Percentiles rank a stretch among this genome's conserved stretches.
Conservation (phyloP, 2,888 invertebrate species). For the Eugnorisma glareosa region DNA sequence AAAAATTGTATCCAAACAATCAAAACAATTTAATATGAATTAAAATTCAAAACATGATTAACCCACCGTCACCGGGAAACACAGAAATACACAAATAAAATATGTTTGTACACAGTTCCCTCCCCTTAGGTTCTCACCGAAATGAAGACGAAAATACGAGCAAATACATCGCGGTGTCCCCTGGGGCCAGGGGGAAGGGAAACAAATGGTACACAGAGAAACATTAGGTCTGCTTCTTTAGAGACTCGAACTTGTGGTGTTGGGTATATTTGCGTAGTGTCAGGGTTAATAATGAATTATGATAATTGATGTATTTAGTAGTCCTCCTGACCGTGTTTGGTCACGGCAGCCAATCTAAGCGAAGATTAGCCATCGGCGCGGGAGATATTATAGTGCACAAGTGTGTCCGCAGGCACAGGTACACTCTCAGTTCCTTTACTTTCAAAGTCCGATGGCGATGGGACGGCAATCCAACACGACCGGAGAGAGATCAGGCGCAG, state of each 20-base stretch:
- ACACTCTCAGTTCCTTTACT: too few relatives aligned
- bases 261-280: background rate
- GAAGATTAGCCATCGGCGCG: too few relatives aligned
- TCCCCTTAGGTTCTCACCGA: conserved; percentile 4
- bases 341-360: too few relatives aligned
- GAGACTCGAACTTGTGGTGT: background rate
- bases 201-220: conserved; percentile 38
- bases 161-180: conserved; percentile 25
- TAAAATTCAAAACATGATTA: conserved; percentile 5
- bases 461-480: too few relatives aligned
- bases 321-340: too few relatives aligned
- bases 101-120: conserved; percentile 7
- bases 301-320: background rate
- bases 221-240: conserved; percentile 10
- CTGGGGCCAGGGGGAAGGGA: conserved; percentile 1
- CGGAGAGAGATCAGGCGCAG: too few relatives aligned
- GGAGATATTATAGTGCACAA: too few relatives aligned
- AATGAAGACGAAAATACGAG: conserved; percentile 58
- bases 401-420: too few relatives aligned
- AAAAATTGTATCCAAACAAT: background rate
- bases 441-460: too few relatives aligned
- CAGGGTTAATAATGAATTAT: background rate
- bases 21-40: conserved; percentile 23
- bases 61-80: background rate
- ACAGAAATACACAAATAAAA: conserved; percentile 15